A percentile compares a stretch with the other conserved stretches of the same genome.
Conservation (phyloP, 1,140 invertebrate species). For the Temnothorax nylanderi region DNA sequence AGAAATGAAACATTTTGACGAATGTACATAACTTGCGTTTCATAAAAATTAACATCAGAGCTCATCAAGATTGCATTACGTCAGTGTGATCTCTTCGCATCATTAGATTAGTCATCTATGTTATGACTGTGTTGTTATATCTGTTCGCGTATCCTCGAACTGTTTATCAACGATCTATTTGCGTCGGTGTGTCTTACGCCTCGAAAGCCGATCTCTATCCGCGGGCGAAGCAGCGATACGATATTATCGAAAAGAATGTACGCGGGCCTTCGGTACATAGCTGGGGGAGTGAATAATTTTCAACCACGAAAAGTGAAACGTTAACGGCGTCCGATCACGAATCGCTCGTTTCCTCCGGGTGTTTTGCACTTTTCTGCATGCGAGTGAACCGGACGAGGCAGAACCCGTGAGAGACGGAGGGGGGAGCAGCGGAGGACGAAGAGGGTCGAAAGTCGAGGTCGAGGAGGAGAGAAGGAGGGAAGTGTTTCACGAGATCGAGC, state of each 20-base stretch:
- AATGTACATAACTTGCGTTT: neutral
- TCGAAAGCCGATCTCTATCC: slow-evolving; percentile 69
- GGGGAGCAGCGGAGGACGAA: neutral
- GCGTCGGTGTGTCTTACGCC: slow-evolving; percentile 63
- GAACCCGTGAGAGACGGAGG: neutral
- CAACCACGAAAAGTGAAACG: slow-evolving; percentile 76
- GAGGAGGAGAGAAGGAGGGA: slow-evolving; percentile 1
- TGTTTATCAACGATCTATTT: slow-evolving; percentile 40
- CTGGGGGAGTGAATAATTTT: slow-evolving; percentile 70
- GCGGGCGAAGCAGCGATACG: slow-evolving; percentile 49
- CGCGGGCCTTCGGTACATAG: slow-evolving; percentile 11
- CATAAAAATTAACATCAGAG: neutral
- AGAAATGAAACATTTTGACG: neutral
- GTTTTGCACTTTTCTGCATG: slow-evolving; percentile 76
- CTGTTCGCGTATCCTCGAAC: slow-evolving; percentile 9
- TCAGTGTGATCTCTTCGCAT: neutral
- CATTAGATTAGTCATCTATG: neutral
- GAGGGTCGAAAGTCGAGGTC: slow-evolving; percentile 30
- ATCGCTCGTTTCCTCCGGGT: slow-evolving; percentile 73
- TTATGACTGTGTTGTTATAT: neutral
- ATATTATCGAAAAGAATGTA: slow-evolving; percentile 64
- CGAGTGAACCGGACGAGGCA: slow-evolving; percentile 57
- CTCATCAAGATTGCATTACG: neutral
- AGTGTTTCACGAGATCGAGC: slow-evolving; percentile 71
- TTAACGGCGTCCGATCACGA: slow-evolving; percentile 75